Evolutionary conservation across 1,140 invertebrate genomes (phyloP).

Genomic region (Cydia fagiglandana): DNA sequence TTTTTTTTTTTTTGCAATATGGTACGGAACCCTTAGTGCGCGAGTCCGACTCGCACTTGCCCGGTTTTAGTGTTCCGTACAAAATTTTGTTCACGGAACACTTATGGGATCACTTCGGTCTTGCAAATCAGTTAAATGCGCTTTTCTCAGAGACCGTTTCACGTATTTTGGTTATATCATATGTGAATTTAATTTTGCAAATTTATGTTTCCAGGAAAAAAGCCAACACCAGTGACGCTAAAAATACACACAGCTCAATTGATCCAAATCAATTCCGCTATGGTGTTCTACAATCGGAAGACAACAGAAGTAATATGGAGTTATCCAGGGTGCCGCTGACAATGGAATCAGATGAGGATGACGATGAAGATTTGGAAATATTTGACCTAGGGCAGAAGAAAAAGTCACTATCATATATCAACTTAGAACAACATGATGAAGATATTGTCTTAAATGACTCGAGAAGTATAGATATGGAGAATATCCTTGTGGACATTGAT

Average conservation of each 20-base stretch:
- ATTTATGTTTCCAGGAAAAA: slow-evolving; percentile 61
- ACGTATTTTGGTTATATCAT: no score
- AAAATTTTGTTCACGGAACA: no score
- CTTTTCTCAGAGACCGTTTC: no score
- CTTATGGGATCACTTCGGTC: no score
- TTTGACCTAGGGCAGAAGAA: slow-evolving; percentile 74
- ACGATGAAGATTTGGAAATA: slow-evolving; percentile 73
- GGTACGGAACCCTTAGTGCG: no score
- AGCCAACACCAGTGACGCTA: slow-evolving; percentile 59
- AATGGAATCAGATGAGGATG: slow-evolving; percentile 73
- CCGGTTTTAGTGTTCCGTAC: no score
- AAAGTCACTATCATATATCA: slow-evolving; percentile 70
- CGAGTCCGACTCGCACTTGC: no score
- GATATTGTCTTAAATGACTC: slow-evolving; percentile 56
- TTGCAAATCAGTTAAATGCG: no score
- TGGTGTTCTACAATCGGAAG: slow-evolving; percentile 69
- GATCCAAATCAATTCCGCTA: slow-evolving; percentile 72
- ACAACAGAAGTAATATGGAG: slow-evolving; percentile 65
- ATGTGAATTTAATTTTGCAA: neutral
- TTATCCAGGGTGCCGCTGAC: slow-evolving; percentile 66
- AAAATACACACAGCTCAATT: slow-evolving; percentile 52
- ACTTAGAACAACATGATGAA: slow-evolving; percentile 63
- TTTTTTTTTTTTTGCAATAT: no score
- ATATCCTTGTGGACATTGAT: slow-evolving; percentile 69
- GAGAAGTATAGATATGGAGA: slow-evolving; percentile 55